Percentiles rank a stretch among this genome's conserved stretches.
Evolutionary conservation across 2,888 invertebrate species (phyloP).

Genomic region (Polydrusus pterygomalis): DNA sequence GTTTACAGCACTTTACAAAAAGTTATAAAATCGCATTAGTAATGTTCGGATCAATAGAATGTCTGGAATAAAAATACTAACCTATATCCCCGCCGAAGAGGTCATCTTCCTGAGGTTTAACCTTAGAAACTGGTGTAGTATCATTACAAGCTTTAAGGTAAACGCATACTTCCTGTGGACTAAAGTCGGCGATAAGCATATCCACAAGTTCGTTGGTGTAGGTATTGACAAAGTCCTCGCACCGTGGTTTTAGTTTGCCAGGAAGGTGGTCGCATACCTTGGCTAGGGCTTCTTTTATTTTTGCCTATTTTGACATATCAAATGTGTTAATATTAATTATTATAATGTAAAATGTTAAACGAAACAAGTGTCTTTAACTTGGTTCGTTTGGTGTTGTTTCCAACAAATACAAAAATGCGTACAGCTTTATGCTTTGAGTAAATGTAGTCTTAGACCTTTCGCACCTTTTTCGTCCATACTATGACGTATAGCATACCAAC

Average conservation of each 20-base stretch:
- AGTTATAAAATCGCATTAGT: too few relatives aligned
- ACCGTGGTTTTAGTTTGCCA: conserved; percentile 78
- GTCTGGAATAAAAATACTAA: conserved; percentile 55
- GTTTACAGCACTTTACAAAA: too few relatives aligned
- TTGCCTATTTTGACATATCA: conserved; percentile 73
- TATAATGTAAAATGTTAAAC: neutral
- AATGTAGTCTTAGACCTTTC: too few relatives aligned
- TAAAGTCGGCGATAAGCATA: conserved; percentile 84
- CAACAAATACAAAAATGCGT: too few relatives aligned
- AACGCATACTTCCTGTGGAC: conserved; percentile 85
- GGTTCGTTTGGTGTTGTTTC: too few relatives aligned
- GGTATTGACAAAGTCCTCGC: conserved; percentile 83
- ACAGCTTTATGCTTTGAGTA: too few relatives aligned
- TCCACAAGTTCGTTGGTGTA: conserved; percentile 87
- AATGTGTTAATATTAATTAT: conserved; percentile 25
- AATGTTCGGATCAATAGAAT: too few relatives aligned
- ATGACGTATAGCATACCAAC: too few relatives aligned
- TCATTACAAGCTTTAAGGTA: conserved; percentile 83
- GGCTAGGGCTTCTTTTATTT: conserved; percentile 81
- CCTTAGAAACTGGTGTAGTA: conserved; percentile 62
- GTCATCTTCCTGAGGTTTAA: conserved; percentile 11
- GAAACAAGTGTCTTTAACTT: too few relatives aligned
- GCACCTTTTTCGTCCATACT: too few relatives aligned
- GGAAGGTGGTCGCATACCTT: conserved; percentile 83
- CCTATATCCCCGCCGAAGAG: conserved; percentile 62